Evolutionary conservation across 1,140 invertebrate species (phyloP).

Genomic region (Drosophila willistoni): DNA sequence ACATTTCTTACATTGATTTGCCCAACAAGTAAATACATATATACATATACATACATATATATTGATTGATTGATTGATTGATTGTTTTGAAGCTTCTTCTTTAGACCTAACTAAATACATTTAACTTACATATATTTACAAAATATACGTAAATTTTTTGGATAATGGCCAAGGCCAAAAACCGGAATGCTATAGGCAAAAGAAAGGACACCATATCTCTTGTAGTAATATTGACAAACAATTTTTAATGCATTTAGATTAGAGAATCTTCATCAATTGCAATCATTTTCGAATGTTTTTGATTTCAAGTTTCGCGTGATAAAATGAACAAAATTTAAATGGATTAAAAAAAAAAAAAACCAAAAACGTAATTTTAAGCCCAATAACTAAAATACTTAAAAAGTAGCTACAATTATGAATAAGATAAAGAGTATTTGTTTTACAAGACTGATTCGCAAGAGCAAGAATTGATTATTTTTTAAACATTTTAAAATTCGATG

Average conservation of each 20-base stretch:
- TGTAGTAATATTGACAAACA: constrained; percentile 22
- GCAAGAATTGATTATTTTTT: background rate
- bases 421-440: constrained; percentile 33
- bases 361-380: constrained; percentile 42
- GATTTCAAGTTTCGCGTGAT: constrained; percentile 58
- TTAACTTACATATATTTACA: constrained; percentile 20
- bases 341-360: constrained; percentile 33
- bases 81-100: constrained; percentile 17
- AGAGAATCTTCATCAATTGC: constrained; percentile 43
- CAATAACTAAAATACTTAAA: constrained; percentile 52
- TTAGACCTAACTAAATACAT: constrained; percentile 12
- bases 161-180: constrained; percentile 23
- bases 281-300: constrained; percentile 22
- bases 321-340: constrained; percentile 39
- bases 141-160: constrained; percentile 17
- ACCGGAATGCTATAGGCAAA: constrained; percentile 1
- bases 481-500: background rate
- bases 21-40: constrained; percentile 26
- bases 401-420: constrained; percentile 67
- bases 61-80: background rate
- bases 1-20: constrained; percentile 53
- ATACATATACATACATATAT: constrained; percentile 5
- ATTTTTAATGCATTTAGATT: constrained; percentile 16
- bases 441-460: background rate
- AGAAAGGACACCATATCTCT: constrained; percentile 27